These are phyloP conservation scores for Chaetodon trifascialis DNA, from an alignment of 2,113 vertebrate genomes.

Conservation along the genomic window DNA sequence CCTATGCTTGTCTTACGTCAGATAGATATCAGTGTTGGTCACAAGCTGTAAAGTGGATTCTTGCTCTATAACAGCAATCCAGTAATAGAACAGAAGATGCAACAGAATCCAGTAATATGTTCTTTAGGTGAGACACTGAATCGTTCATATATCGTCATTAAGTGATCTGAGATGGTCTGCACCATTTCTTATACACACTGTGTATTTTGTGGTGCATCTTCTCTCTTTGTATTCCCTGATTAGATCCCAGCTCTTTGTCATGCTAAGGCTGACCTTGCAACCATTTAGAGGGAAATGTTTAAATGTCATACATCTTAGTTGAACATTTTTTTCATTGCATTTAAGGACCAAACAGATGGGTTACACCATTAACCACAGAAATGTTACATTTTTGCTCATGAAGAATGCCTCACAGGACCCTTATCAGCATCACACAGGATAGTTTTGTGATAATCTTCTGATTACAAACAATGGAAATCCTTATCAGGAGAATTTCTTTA, in stretches of 20 bases:
- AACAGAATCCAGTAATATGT: constrained; percentile 77
- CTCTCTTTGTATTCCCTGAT: constrained; percentile 46
- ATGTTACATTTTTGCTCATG: neutral
- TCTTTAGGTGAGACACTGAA: constrained; percentile 81
- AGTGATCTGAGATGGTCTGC: constrained; percentile 78
- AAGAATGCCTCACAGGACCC: constrained; percentile 19
- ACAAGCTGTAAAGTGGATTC: constrained; percentile 72
- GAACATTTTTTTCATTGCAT: constrained; percentile 7
- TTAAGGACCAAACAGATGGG: neutral
- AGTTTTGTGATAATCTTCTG: constrained; percentile 41
- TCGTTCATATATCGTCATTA: constrained; percentile 85
- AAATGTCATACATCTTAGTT: constrained; percentile 24
- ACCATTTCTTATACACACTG: constrained; percentile 68
- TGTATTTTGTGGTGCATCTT: constrained; percentile 47
- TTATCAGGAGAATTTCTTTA: constrained; percentile 82
- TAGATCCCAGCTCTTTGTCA: constrained; percentile 37
- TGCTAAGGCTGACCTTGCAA: constrained; percentile 49
- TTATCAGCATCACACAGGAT: constrained; percentile 34
- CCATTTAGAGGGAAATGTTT: constrained; percentile 22
- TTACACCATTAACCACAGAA: neutral
- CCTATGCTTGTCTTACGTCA: constrained; percentile 84
- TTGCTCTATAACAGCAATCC: constrained; percentile 64
- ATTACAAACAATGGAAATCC: constrained; percentile 76
- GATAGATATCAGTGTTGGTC: constrained; percentile 71
- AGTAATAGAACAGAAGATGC: constrained; percentile 64